Conservation (phyloP, 2,113 vertebrate species). For the Corydoras sp. region DNA sequence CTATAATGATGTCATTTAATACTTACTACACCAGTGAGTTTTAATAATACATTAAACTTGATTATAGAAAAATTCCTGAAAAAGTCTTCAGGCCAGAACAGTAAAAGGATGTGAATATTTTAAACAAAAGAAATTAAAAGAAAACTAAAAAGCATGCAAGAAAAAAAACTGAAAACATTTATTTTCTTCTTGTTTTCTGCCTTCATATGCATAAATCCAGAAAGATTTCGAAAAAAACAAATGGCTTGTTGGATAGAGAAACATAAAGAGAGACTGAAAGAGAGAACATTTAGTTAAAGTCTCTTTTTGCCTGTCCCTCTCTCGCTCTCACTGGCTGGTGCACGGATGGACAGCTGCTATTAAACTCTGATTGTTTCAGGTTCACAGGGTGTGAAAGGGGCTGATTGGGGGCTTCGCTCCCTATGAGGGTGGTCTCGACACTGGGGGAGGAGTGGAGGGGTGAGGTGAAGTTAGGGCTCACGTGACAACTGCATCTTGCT, state of each 20-base stretch:
- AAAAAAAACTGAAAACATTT: neutral
- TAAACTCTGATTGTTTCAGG: constrained; percentile 87
- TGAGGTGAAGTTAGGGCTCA: constrained; percentile 52
- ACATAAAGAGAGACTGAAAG: constrained; percentile 7
- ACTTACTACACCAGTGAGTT: constrained; percentile 22
- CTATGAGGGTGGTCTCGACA: constrained; percentile 71
- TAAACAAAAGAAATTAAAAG: constrained; percentile 5
- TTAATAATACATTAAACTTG: constrained; percentile 15
- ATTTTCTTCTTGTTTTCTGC: constrained; percentile 25
- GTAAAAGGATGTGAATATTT: neutral
- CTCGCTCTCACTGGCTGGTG: constrained; percentile 51
- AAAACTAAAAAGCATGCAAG: neutral
- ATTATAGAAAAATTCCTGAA: constrained; percentile 4
- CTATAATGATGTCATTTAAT: constrained; percentile 18
- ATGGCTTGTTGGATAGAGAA: constrained; percentile 14
- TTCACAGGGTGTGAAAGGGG: constrained; percentile 84
- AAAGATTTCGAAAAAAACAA: constrained; percentile 18
- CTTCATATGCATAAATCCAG: constrained; percentile 22
- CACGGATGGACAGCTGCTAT: constrained; percentile 74
- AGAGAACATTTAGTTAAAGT: constrained; percentile 42
- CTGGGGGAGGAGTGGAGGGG: constrained; percentile 35
- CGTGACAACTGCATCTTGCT: constrained; percentile 65
- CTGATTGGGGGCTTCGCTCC: constrained; percentile 74
- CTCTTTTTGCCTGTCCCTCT: constrained; percentile 22
- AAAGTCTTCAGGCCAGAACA: constrained; percentile 22